phyloP scores from a whole-genome alignment of 2,797 vertebrate species.

The Schizopygopsis pylzovi region DNA sequence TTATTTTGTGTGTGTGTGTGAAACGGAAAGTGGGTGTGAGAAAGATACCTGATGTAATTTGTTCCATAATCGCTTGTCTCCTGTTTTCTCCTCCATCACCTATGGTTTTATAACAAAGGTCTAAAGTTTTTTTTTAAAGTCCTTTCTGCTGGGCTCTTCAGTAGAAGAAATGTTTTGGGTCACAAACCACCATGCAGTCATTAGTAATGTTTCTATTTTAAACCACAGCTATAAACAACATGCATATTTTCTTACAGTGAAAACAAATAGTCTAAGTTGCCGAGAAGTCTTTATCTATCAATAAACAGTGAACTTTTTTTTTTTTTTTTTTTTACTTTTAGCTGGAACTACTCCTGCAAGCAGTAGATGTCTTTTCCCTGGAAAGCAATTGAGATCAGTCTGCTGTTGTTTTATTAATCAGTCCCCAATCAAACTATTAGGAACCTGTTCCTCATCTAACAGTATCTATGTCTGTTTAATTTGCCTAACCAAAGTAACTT shows the following conservation, averaged over 20 bases:
- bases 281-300: slow-evolving; percentile 79
- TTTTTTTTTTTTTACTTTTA: slow-evolving; percentile 18
- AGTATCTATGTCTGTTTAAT: slow-evolving; percentile 21
- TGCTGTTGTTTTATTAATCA: slow-evolving; percentile 5
- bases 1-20: slow-evolving; percentile 53
- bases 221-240: slow-evolving; percentile 74
- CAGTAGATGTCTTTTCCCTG: slow-evolving; percentile 29
- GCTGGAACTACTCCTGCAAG: slow-evolving; percentile 36
- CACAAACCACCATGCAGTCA: slow-evolving; percentile 70
- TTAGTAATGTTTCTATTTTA: slow-evolving; percentile 80
- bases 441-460: slow-evolving; percentile 6
- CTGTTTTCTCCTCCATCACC: slow-evolving; percentile 30
- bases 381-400: slow-evolving; percentile 14
- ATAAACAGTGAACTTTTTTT: slow-evolving; percentile 67
- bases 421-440: slow-evolving; percentile 20
- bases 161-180: slow-evolving; percentile 71
- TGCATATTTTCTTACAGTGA: slow-evolving; percentile 72
- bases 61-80: slow-evolving; percentile 40
- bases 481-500: slow-evolving; percentile 1
- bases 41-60: slow-evolving; percentile 58
- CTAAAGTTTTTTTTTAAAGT: slow-evolving; percentile 11
- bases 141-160: slow-evolving; percentile 33
- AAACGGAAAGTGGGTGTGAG: slow-evolving; percentile 54
- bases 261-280: slow-evolving; percentile 75
- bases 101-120: slow-evolving; percentile 13